Base-by-base conservation (phyloP, 2,888 invertebrate species). In the Hetaerina titia region DNA sequence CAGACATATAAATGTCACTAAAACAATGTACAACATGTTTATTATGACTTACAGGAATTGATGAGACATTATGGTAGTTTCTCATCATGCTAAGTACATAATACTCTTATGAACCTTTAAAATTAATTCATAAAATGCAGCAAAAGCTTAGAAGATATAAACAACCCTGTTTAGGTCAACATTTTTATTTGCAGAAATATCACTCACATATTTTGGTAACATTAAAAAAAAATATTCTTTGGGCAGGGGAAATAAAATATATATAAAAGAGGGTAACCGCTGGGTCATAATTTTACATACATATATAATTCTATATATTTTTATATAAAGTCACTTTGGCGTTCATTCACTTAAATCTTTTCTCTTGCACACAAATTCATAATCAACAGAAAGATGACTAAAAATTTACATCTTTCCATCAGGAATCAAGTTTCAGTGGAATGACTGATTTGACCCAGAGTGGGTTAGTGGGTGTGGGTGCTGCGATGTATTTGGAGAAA, bases 401-500 rank as follows among this genome's bases (percentile, higher is more conserved):
- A 90, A 90, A 90, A 90, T 63, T 63, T 63, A 45, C 69, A 69
- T 69, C 69, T 69, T 69, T 22, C 69, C 9, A 19, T 69, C 69
- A 69, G 69, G 81, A 25, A 81, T 81, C 81, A 81, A 31, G 9
- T 25, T 92, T 92, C 92, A 92, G 69, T 74, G 92, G 92, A 92
- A 92, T 92, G 92, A 74, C 22, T 92, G 92, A 6, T 64, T 56
- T 7, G 92, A 92, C 13, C 69, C 92, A 19, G 90, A 90, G 45
- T 90, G 90, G 45, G 90, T 69, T 22, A 74, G 64, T 92, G 92
- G 69, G 19, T 90, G 90, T 17, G 63, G 90, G 63, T 90, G 64
- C 92, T 69, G 96, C 95, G 95, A 95, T 95, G 45, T 96, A 95
- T 56, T 96, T 22, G 92, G 69, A 56, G 92, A 92, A 0, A 92